Percentiles rank a stretch among this genome's conserved stretches.
Conservation (phyloP, 2,888 invertebrate genomes). For the Ceramica pisi region DNA sequence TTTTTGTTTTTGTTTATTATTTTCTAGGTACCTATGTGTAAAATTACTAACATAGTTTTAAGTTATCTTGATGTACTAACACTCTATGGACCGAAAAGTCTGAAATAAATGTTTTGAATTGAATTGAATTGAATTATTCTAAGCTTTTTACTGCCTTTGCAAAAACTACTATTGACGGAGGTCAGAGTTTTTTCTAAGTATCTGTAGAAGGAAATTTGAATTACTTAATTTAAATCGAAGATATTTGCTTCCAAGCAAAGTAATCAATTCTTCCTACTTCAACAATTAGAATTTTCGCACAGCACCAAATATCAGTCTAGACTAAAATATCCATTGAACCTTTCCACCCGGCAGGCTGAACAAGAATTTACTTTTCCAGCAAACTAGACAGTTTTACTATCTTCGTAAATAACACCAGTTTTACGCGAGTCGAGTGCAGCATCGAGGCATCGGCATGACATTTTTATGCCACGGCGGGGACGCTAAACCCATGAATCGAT, state of each 20-base stretch:
- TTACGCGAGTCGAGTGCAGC: conserved; percentile 17
- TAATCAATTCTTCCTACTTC: neutral
- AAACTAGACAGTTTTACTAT: conserved; percentile 58
- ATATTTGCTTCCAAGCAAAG: too few species aligned
- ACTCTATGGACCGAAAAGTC: too few species aligned
- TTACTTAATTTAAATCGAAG: too few species aligned
- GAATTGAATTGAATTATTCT: too few species aligned
- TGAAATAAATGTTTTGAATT: too few species aligned
- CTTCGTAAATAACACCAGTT: conserved; percentile 54
- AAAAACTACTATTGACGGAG: too few species aligned
- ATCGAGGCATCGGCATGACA: conserved; percentile 41
- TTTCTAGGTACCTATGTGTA: too few species aligned
- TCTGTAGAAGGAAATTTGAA: too few species aligned
- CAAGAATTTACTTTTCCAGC: conserved; percentile 52
- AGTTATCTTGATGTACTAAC: too few species aligned
- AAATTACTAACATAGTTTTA: too few species aligned
- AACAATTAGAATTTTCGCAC: neutral
- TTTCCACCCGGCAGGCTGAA: conserved; percentile 18
- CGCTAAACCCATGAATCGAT: conserved; percentile 66
- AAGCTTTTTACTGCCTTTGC: too few species aligned
- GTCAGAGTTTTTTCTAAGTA: neutral
- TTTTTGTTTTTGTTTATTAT: too few species aligned
- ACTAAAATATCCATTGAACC: neutral
- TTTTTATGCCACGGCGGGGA: conserved; percentile 59
- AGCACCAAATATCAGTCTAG: neutral